A percentile compares a stretch with the other conserved stretches of the same genome.
phyloP scores from a whole-genome alignment of 35 echinoderm and acorn worm species.

The Ophioderma brevispina region DNA sequence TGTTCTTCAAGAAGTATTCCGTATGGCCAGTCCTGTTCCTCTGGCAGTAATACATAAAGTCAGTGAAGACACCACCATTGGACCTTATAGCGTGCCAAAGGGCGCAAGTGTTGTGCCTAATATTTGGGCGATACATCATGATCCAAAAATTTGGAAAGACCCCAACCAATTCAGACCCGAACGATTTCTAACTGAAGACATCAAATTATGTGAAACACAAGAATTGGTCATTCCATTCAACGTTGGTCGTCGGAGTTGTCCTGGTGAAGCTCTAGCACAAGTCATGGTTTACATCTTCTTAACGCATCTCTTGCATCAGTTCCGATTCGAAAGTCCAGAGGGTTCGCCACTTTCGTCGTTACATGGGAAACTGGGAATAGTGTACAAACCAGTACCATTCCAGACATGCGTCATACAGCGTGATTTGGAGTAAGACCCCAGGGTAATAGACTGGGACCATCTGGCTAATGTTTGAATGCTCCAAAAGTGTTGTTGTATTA shows the following conservation, averaged over 20 bases:
- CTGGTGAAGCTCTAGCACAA: slow-evolving; percentile 69
- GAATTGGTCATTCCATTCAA: background rate
- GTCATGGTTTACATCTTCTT: slow-evolving; percentile 80
- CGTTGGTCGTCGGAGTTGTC: slow-evolving; percentile 69
- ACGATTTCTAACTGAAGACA: slow-evolving; percentile 44
- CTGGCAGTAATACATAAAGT: slow-evolving; percentile 43
- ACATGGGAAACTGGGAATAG: slow-evolving; percentile 52
- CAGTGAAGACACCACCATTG: background rate
- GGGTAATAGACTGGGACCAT: too few relatives aligned
- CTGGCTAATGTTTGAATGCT: too few relatives aligned
- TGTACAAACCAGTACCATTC: slow-evolving; percentile 54
- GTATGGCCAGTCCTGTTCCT: slow-evolving; percentile 3
- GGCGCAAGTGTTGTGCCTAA: slow-evolving; percentile 2
- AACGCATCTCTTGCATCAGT: too few relatives aligned
- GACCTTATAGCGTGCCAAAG: slow-evolving; percentile 26
- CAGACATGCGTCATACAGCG: background rate
- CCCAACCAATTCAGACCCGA: slow-evolving; percentile 61
- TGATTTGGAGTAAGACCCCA: background rate
- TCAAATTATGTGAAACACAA: background rate
- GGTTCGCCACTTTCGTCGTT: slow-evolving; percentile 42
- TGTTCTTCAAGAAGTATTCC: slow-evolving; percentile 21
- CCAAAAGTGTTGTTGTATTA: too few relatives aligned
- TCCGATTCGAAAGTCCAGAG: slow-evolving; percentile 57
- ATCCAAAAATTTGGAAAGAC: too few relatives aligned
- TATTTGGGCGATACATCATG: too few relatives aligned